These are phyloP conservation scores for Limnephilus auricula DNA, from an alignment of 2,888 invertebrate genomes.

Conservation along the genomic window DNA sequence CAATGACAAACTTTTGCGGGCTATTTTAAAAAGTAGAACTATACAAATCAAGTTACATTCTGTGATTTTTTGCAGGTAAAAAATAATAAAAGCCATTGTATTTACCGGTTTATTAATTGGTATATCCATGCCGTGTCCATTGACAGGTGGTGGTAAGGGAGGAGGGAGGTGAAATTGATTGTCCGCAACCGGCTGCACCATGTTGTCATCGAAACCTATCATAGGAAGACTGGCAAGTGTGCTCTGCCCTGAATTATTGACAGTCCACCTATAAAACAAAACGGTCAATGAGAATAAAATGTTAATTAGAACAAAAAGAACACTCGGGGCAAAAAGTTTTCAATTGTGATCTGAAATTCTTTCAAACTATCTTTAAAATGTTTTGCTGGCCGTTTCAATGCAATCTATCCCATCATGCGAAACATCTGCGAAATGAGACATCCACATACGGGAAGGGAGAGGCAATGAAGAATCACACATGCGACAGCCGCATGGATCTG, in stretches of 20 bases:
- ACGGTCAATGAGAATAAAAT: background rate
- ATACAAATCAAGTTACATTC: no score
- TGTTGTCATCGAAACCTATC: constrained; percentile 83
- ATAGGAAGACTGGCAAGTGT: constrained; percentile 86
- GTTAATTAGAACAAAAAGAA: background rate
- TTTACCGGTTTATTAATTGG: constrained; percentile 33
- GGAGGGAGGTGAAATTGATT: constrained; percentile 67
- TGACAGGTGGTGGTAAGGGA: constrained; percentile 67
- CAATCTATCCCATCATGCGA: no score
- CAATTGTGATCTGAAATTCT: no score
- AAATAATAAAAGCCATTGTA: background rate
- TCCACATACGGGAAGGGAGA: no score
- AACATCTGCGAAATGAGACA: no score
- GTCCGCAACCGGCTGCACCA: constrained; percentile 67
- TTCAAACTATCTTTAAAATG: no score
- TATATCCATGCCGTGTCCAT: constrained; percentile 67
- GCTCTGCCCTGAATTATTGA: constrained; percentile 79
- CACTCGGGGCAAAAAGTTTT: no score
- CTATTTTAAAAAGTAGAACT: no score
- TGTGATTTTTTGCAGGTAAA: background rate
- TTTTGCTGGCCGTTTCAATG: no score
- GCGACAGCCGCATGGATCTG: no score
- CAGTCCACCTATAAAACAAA: constrained; percentile 78
- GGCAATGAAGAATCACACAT: no score
- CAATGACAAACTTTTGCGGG: no score